phyloP scores from a whole-genome alignment of 2,113 vertebrate genomes.

The Toxotes jaculatrix region DNA sequence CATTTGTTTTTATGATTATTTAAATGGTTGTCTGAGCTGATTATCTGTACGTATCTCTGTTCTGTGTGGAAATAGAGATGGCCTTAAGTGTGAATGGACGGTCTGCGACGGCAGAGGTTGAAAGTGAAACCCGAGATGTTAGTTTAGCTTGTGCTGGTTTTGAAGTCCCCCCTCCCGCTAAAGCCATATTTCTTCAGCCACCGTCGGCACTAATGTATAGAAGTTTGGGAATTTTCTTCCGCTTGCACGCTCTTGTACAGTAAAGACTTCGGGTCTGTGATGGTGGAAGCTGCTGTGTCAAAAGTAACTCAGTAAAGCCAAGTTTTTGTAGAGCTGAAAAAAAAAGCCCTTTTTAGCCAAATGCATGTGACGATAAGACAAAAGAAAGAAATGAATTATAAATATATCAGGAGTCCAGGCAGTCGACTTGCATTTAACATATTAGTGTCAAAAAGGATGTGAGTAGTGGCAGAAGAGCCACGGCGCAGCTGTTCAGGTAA shows the following conservation, averaged over 20 bases:
- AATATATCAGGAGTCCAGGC: background rate
- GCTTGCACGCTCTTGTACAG: slow-evolving; percentile 26
- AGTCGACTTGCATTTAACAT: slow-evolving; percentile 4
- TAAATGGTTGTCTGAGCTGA: slow-evolving; percentile 49
- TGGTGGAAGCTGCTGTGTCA: background rate
- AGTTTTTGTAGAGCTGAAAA: slow-evolving; percentile 18
- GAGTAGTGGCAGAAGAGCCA: background rate
- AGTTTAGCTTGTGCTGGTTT: slow-evolving; percentile 27
- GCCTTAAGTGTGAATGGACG: slow-evolving; percentile 70
- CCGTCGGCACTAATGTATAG: slow-evolving; percentile 16
- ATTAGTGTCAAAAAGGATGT: background rate
- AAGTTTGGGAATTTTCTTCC: background rate
- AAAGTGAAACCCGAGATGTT: slow-evolving; percentile 25
- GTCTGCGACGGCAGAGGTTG: slow-evolving; percentile 1
- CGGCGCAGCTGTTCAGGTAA: background rate
- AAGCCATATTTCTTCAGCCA: slow-evolving; percentile 74
- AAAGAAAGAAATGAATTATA: slow-evolving; percentile 5
- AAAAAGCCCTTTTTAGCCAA: slow-evolving; percentile 29
- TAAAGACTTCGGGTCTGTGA: slow-evolving; percentile 5
- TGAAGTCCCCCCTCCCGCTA: background rate
- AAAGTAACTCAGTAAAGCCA: slow-evolving; percentile 14
- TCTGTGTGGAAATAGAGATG: slow-evolving; percentile 40
- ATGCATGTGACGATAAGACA: slow-evolving; percentile 12
- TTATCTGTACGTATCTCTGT: slow-evolving; percentile 35
- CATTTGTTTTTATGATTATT: slow-evolving; percentile 69